phyloP scores from a whole-genome alignment of 2,113 vertebrate species.

The Sylvietta virens region DNA sequence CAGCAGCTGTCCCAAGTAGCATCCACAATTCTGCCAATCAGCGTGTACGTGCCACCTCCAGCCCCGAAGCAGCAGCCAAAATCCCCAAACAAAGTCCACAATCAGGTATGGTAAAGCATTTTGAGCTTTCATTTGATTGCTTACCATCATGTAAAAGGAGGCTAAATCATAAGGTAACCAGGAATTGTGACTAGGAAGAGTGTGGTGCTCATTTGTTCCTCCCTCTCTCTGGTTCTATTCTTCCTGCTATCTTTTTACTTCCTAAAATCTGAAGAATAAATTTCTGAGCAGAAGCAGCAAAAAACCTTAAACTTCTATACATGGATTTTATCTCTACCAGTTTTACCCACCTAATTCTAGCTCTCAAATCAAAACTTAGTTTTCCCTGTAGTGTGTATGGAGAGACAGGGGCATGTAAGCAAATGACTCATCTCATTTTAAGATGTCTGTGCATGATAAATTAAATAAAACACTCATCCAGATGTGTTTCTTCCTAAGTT shows the following conservation, averaged over 20 bases:
- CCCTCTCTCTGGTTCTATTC: neutral
- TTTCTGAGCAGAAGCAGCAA: neutral
- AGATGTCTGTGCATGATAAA: neutral
- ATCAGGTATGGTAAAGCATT: slow-evolving; percentile 86
- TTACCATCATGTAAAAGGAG: slow-evolving; percentile 14
- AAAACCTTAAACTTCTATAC: neutral
- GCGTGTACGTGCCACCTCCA: slow-evolving; percentile 79
- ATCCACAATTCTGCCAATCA: slow-evolving; percentile 81
- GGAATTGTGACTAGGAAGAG: slow-evolving; percentile 15
- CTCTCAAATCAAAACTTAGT: neutral
- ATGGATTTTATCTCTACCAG: neutral
- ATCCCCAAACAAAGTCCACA: slow-evolving; percentile 87
- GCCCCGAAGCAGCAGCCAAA: slow-evolving; percentile 84
- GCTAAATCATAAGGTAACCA: slow-evolving; percentile 16
- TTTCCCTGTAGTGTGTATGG: neutral
- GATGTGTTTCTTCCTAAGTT: neutral
- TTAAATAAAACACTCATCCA: neutral
- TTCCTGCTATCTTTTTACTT: neutral
- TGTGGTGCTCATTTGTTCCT: neutral
- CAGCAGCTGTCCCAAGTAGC: slow-evolving; percentile 74
- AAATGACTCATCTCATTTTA: neutral
- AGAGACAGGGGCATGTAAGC: neutral
- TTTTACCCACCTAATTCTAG: neutral
- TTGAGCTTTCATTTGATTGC: slow-evolving; percentile 65
- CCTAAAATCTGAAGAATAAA: neutral